Percentiles rank a stretch among this genome's conserved stretches.
Evolutionary conservation across 2,888 invertebrate genomes (phyloP).

Genomic region (Drosophila pegasa): DNA sequence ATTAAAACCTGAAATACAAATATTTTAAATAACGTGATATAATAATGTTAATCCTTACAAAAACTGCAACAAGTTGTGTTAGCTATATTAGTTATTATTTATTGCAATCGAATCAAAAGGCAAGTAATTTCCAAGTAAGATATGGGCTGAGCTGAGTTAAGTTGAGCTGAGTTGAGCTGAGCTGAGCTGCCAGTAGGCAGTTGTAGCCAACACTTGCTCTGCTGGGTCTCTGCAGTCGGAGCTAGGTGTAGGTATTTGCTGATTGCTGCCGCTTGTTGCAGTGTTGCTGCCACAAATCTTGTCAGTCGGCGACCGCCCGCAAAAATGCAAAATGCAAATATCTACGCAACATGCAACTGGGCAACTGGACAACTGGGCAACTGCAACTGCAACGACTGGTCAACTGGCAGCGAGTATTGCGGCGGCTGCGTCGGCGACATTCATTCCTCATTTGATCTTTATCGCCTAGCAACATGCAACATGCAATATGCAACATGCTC

Average conservation of each 20-base stretch:
- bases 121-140: constrained; percentile 19
- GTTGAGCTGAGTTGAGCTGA: not conserved
- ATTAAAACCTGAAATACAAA: too few species aligned
- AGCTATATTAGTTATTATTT: not conserved
- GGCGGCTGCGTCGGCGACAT: constrained; percentile 73
- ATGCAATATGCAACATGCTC: constrained; percentile 36
- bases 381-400: too few species aligned
- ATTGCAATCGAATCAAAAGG: not conserved
- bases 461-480: constrained; percentile 78
- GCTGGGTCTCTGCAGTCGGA: not conserved
- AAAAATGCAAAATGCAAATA: constrained; percentile 74
- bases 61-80: too few species aligned
- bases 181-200: not conserved
- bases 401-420: constrained; percentile 26
- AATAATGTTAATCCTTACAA: too few species aligned
- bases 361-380: constrained; percentile 49
- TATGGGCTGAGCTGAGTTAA: too few species aligned
- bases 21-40: too few species aligned
- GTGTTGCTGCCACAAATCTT: constrained; percentile 68
- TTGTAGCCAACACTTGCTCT: constrained; percentile 49
- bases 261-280: constrained; percentile 51
- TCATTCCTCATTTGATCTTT: constrained; percentile 81
- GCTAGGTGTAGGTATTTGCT: constrained; percentile 28
- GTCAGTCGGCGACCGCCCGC: constrained; percentile 62
- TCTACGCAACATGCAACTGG: constrained; percentile 72